Evolutionary conservation across 1,140 invertebrate genomes (phyloP), one percentile per base, ranked within the genome.

Genomic region (Ditylenchus dipsaci): DNA sequence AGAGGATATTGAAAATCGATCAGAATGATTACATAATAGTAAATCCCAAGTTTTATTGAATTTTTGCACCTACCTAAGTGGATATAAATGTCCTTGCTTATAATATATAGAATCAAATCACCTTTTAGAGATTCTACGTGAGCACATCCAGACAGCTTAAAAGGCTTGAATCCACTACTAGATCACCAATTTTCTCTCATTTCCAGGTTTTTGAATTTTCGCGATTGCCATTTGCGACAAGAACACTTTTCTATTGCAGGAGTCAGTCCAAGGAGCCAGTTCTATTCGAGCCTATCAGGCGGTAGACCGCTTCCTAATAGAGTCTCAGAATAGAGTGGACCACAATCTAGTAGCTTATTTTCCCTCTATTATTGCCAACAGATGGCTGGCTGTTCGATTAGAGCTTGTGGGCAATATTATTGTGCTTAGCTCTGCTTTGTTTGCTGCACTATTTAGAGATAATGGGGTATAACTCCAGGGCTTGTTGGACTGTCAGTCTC

Each of bases 151-250:
- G 95, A 29, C 95, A 98, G 82, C 83, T 98, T 64, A 97, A 95
- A 86, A 87, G 95, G 56, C 82, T 98, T 27, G 94, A 97, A 84
- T 97, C 94, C 0, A 90, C 95, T 0, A 93, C 91, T n/a, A 87
- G 93, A 60, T 97, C 93, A 13, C 95, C 95, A 0, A 96, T 98
- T 78, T 97, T 95, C 85, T 94, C 93, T 5, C 94, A 97, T 75
- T 87, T 88, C 69, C 59, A 61, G 68, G 85, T 86, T n/a, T 38
- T 11, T 38, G 29, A 5, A 33, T 3, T 61, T 5, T 33, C 13
- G 27, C 21, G 13, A 61, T 3, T 38, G 11, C 3, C 13, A 7
- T 27, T 61, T 61, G 3, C 13, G 21, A 30, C 3, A 21, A 30
- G n/a, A 1, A 21, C 3, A 3, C 13, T 43, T 61, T 5, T 53